A percentile compares a stretch with the other conserved stretches of the same genome.
These are phyloP conservation scores for Drosophila aff. DNA, from an alignment of 1,140 invertebrate genomes.

Conservation along the genomic window DNA sequence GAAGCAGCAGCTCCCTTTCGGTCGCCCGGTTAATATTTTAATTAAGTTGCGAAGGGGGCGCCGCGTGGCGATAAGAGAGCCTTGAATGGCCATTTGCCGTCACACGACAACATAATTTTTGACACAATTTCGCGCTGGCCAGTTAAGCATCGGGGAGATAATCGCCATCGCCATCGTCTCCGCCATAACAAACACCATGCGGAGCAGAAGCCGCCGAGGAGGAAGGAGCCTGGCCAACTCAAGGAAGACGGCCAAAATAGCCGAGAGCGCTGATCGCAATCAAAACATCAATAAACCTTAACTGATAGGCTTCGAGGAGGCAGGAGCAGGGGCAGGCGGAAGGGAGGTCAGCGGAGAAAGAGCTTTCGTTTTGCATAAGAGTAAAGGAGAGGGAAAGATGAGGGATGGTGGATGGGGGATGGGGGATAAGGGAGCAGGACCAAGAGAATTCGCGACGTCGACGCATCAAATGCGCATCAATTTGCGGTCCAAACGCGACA, in stretches of 20 bases:
- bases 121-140: conserved; percentile 68
- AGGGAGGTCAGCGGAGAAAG: conserved; percentile 14
- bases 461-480: conserved; percentile 79
- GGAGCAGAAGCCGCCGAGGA: conserved; percentile 6
- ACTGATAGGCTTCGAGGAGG: conserved; percentile 58
- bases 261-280: conserved; percentile 78
- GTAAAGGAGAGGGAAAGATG: background rate
- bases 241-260: conserved; percentile 46
- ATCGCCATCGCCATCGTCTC: conserved; percentile 41
- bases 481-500: conserved; percentile 70
- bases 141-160: conserved; percentile 69
- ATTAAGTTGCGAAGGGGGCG: conserved; percentile 68
- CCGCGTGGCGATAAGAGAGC: conserved; percentile 36
- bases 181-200: conserved; percentile 69
- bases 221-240: conserved; percentile 2
- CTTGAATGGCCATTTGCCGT: conserved; percentile 42
- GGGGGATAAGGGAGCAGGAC: background rate
- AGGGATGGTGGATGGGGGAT: background rate
- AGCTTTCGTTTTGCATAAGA: conserved; percentile 52
- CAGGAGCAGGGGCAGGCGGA: background rate
- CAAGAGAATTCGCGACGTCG: conserved; percentile 16
- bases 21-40: conserved; percentile 60
- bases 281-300: conserved; percentile 85
- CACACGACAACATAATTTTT: conserved; percentile 79
- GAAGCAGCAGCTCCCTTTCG: conserved; percentile 6